Evolutionary conservation across 2,113 vertebrate species (phyloP).

Genomic region (Python bivittatus): DNA sequence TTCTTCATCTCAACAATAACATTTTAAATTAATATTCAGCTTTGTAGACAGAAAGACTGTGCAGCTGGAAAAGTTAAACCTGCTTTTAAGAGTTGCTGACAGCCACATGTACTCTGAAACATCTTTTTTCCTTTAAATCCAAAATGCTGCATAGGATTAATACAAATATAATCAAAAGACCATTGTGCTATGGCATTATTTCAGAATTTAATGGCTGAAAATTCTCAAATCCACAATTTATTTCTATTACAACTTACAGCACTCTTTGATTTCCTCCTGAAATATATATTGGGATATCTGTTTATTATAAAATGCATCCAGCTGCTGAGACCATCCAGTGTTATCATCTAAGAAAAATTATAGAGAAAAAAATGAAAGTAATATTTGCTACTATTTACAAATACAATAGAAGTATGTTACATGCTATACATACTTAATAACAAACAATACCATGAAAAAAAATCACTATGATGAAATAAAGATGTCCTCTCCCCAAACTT

Average conservation of each 20-base stretch:
- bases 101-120: too few relatives aligned
- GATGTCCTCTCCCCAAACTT: too few relatives aligned
- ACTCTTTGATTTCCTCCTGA: constrained; percentile 75
- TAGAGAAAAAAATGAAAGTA: neutral
- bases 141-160: too few relatives aligned
- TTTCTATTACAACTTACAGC: constrained; percentile 80
- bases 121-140: too few relatives aligned
- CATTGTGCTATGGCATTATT: neutral
- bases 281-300: constrained; percentile 70
- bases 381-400: neutral
- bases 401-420: neutral
- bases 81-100: too few relatives aligned
- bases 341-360: constrained; percentile 83
- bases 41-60: too few relatives aligned
- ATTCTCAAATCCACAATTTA: neutral
- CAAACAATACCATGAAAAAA: too few relatives aligned
- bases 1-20: too few relatives aligned
- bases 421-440: too few relatives aligned
- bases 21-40: too few relatives aligned
- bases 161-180: neutral
- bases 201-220: neutral
- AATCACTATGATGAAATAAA: too few relatives aligned
- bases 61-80: too few relatives aligned
- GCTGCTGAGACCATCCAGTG: constrained; percentile 90
- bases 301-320: constrained; percentile 77